Base-by-base conservation (phyloP, 2,113 vertebrate genomes). In the Blennius ocellaris region DNA sequence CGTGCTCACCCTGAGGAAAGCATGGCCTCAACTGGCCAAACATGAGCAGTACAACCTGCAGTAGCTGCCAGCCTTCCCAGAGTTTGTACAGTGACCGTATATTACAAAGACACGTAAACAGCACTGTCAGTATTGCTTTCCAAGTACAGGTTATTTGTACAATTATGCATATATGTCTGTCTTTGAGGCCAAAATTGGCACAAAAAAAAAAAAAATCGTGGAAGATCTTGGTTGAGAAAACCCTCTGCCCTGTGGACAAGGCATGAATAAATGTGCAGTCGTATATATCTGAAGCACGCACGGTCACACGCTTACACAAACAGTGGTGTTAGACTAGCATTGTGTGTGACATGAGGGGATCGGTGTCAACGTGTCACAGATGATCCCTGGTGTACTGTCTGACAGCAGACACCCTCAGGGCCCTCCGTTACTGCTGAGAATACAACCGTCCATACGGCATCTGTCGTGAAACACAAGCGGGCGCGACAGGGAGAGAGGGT, bases 21-120 rank as follows among this genome's bases (percentile, higher is more conserved):
- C 89, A 93, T 92, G 94, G 89, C 93, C 93, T 94, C 94, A 92
- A 62, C 94, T 95, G 93, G 93, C 78, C 89, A 90, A 91, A 93
- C 76, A 55, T 40, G 85, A 81, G 92, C 89, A 93, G 86, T 94
- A 83, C 94, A 94, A 84, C 80, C 56, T 10, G 41, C 10, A 70
- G 49, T 48, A 61, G 9, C 37, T 50, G 43, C 4, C 10, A 39
- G 43, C 6, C 7, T 36, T 14, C 17, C 10, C 21, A 43, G 50
- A 50, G 56, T 57, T n/a, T 39, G 12, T n/a, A 52, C n/a, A 59
- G 7, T 14, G 10, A 48, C 3, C 45, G 7, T 12, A 48, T 48
- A 48, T 7, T n/a, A 48, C 3, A n/a, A 48, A 48, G 14, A 12
- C 6, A 3, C 7, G 11, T 6, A 48, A 48, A 48, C 7, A 7